Conservation (phyloP, 2,888 invertebrate genomes). For the Mesopsocus fuscifrons region DNA sequence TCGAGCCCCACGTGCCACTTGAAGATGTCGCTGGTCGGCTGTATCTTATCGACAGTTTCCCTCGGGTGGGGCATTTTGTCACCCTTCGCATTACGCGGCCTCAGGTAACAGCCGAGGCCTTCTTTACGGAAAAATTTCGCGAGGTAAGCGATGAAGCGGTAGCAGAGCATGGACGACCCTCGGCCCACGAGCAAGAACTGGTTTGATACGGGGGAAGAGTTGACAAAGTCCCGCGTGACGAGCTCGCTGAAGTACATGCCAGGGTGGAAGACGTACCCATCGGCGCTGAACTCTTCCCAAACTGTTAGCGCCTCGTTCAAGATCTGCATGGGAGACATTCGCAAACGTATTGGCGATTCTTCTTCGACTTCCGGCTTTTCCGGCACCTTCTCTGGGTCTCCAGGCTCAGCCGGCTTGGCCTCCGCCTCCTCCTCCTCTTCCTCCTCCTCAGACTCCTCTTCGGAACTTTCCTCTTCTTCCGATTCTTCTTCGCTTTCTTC, state of each 20-base stretch:
- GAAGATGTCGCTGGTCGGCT: neutral
- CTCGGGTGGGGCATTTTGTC: constrained; percentile 1
- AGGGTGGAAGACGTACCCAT: constrained; percentile 10
- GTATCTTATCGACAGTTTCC: neutral
- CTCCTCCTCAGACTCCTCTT: no score
- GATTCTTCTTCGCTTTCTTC: no score
- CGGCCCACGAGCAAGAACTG: constrained; percentile 13
- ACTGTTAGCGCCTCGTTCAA: constrained; percentile 7
- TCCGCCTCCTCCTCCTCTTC: no score
- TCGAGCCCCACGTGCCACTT: neutral
- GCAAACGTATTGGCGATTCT: constrained; percentile 4
- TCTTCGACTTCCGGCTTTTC: neutral
- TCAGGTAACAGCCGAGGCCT: constrained; percentile 2
- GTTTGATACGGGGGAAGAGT: constrained; percentile 11
- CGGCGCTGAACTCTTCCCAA: neutral
- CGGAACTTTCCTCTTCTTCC: no score
- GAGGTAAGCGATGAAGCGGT: neutral
- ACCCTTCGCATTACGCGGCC: neutral
- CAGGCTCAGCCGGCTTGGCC: no score
- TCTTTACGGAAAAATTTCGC: neutral
- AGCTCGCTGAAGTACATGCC: constrained; percentile 13
- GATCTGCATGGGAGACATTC: constrained; percentile 11
- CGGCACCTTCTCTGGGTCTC: no score
- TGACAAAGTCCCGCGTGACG: constrained; percentile 10
- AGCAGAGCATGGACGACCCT: neutral